Base-by-base conservation (phyloP, 2,113 vertebrate species). In the Thunnus thynnus region DNA sequence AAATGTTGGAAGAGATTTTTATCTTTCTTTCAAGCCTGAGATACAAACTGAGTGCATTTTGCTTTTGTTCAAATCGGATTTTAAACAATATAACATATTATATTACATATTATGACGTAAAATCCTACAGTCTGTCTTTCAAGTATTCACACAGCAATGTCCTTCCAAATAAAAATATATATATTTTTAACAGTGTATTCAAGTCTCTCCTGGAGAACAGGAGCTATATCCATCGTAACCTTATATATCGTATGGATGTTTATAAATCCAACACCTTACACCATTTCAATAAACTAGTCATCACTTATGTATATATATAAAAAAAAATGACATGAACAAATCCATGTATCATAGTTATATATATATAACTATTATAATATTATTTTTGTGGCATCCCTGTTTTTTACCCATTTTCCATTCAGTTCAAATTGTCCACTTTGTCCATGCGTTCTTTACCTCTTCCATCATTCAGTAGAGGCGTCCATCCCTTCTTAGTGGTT, bases 281-380 rank as follows among this genome's bases (percentile, higher is more conserved):
- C n/a, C 13, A 30, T 41, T 76, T 20, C 47, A 55, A 80, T 27
- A 3, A 57, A 57, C 25, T 27, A 51, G n/a, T 20, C 36, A 52
- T 1, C 25, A 13, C 13, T 22, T 27, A 22, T 22, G 22, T 22
- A 22, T 22, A 22, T 22, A 22, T 22, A 22, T 22, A 17, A 65
- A 62, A 50, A 62, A 13, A 57, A 55, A 22, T 22, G 22, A 22
- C 22, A 22, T 46, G 13, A 50, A 69, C 75, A 80, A 22, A 22
- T 22, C 22, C 22, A 22, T 22, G 22, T 22, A 22, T 22, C 22
- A 22, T 22, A 22, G 22, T 22, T 22, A 22, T 22, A 22, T 22
- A 22, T 22, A 22, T 22, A 22, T 22, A 22, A 22, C 22, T 22
- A 22, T 22, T 22, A 22, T 22, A 22, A 22, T 67, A 76, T 54